Base-by-base conservation (phyloP, 2,113 vertebrate genomes). In the Cygnus buccinator region DNA sequence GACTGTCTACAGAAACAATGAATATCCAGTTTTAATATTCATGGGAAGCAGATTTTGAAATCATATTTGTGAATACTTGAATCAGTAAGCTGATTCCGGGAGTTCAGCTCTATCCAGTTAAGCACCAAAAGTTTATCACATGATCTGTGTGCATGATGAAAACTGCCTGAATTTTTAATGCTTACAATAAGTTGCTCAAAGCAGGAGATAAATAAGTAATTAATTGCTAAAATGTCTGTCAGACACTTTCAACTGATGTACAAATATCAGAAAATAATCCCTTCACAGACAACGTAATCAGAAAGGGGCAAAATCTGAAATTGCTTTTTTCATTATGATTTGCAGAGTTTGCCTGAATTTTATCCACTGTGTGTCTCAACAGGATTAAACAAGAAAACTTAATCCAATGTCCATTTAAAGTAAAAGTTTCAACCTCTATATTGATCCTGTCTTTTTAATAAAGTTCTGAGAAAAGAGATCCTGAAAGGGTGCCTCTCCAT, bases 1-100 rank as follows among this genome's bases (percentile, higher is more conserved):
- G 87, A 79, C 77, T 95, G 76, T 95, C 89, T 93, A 73, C 90
- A 91, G 58, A 86, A 96, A 96, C 94, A 96, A 96, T 96, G 95
- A 93, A 31, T 89, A 92, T 72, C 80, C 43, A 78, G 39, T 93
- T 95, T 96, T 94, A 96, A 89, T 97, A 97, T 96, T 95, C 94
- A 93, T 93, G 65, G 66, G 54, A 95, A 81, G 57, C 91, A 71
- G 70, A 92, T 96, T 97, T 91, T 89, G 86, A 95, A 95, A 92
- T 95, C 48, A 65, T 93, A 89, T 89, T 92, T 89, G 61, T 93
- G 88, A 92, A 92, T 90, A 84, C 89, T 95, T 87, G 94, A 94
- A 92, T 96, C 68, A 96, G 68, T 93, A 94, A 92, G 72, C 61
- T 78, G 65, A 66, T 96, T 96, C 65, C 84, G 61, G 37, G 33